Percentiles rank a stretch among this genome's conserved stretches.
These are phyloP conservation scores for Euclidia mi DNA, from an alignment of 2,888 invertebrate species.

Conservation along the genomic window DNA sequence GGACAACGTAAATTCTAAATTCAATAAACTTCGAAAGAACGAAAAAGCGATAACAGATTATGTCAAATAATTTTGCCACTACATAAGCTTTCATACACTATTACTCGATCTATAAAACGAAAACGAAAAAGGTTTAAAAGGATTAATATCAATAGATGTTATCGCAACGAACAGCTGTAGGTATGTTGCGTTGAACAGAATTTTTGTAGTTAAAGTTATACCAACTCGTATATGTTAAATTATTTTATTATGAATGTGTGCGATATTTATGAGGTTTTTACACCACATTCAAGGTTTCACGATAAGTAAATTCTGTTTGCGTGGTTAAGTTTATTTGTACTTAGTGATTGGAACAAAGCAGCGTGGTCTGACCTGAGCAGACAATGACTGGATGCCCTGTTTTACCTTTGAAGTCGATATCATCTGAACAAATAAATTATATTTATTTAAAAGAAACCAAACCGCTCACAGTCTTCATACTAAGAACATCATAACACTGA, in stretches of 20 bases:
- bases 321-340: conserved; percentile 17
- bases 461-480: neutral
- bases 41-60: too few relatives aligned
- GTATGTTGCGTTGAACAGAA: neutral
- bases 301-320: conserved; percentile 24
- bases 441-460: conserved; percentile 13
- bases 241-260: neutral
- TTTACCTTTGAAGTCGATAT: conserved; percentile 35
- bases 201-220: neutral
- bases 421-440: conserved; percentile 44
- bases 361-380: conserved; percentile 28
- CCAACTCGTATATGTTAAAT: neutral
- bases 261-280: conserved; percentile 30
- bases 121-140: neutral
- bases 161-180: neutral
- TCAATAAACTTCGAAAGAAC: too few relatives aligned
- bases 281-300: conserved; percentile 23
- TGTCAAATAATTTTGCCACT: too few relatives aligned
- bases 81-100: neutral
- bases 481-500: neutral
- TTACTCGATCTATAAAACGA: neutral
- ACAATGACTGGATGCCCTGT: conserved; percentile 47
- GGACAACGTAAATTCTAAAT: too few relatives aligned
- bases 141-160: neutral
- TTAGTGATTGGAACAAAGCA: conserved; percentile 21